Percentiles rank a stretch among this genome's conserved stretches.
Conservation (phyloP, 1,140 invertebrate genomes). For the Globodera rostochiensis region DNA sequence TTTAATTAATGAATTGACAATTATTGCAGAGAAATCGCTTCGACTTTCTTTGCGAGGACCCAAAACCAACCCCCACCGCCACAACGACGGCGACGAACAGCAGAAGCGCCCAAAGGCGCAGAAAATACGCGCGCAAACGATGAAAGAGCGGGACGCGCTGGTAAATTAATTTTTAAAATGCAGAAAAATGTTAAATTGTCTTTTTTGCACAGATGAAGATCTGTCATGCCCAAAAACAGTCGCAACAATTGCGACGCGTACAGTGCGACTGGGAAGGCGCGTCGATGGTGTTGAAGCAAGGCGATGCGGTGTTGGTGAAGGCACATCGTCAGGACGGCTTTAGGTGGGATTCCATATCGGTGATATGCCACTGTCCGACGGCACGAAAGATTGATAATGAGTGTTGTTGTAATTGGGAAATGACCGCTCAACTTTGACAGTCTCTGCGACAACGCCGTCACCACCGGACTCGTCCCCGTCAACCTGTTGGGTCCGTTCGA, state of each 20-base stretch:
- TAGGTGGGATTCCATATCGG: constrained; percentile 14
- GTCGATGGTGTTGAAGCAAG: constrained; percentile 23
- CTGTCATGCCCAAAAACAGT: constrained; percentile 24
- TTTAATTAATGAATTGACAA: background rate
- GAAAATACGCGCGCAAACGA: constrained; percentile 32
- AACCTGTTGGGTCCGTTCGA: constrained; percentile 31
- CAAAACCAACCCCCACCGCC: background rate
- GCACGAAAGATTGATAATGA: no score
- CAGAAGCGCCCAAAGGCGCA: background rate
- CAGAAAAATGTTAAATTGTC: background rate
- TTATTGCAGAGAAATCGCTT: constrained; percentile 27
- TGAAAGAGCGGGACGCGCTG: constrained; percentile 43
- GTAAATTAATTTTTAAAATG: constrained; percentile 18
- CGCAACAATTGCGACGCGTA: constrained; percentile 27
- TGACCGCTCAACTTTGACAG: constrained; percentile 29
- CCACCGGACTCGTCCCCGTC: constrained; percentile 31
- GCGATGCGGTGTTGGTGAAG: constrained; percentile 41
- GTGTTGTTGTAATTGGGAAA: no score
- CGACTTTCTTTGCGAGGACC: constrained; percentile 10
- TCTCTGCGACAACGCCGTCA: constrained; percentile 44
- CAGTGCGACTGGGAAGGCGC: constrained; percentile 19
- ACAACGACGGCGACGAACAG: constrained; percentile 9
- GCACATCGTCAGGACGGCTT: constrained; percentile 27
- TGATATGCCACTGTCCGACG: background rate
- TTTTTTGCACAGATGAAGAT: constrained; percentile 11